These are phyloP conservation scores for Chaenodraco wilsoni DNA, from an alignment of 2,797 vertebrate genomes.

Conservation along the genomic window DNA sequence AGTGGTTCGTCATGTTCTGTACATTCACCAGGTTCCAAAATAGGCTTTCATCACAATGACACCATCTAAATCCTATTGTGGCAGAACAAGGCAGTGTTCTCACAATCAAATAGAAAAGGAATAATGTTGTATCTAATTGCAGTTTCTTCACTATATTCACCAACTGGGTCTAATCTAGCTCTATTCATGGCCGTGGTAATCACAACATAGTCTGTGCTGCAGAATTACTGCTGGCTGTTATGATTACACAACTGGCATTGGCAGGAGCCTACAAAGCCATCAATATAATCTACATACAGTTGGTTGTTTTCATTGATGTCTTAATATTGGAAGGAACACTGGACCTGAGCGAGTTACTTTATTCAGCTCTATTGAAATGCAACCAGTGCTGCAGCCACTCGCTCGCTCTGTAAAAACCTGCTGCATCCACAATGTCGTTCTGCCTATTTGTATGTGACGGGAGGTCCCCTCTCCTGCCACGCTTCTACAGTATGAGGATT, in stretches of 20 bases:
- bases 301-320: conserved; percentile 50
- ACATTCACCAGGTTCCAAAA: conserved; percentile 78
- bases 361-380: conserved; percentile 38
- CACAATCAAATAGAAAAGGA: conserved; percentile 74
- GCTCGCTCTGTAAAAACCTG: conserved; percentile 20
- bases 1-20: conserved; percentile 76
- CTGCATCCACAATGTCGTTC: conserved; percentile 45
- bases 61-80: conserved; percentile 81
- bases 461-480: conserved; percentile 48
- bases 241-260: conserved; percentile 76
- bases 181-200: conserved; percentile 77
- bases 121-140: conserved; percentile 82
- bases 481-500: conserved; percentile 36
- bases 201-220: conserved; percentile 70
- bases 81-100: conserved; percentile 76
- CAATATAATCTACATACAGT: conserved; percentile 56
- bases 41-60: conserved; percentile 78
- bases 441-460: conserved; percentile 52
- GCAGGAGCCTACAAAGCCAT: conserved; percentile 59
- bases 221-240: conserved; percentile 74
- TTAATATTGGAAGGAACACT: conserved; percentile 41
- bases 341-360: conserved; percentile 28
- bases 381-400: conserved; percentile 14
- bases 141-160: conserved; percentile 71
- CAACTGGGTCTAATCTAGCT: conserved; percentile 79